Evolutionary conservation across 1,140 invertebrate genomes (phyloP).

Genomic region (Phthorimaea operculella): DNA sequence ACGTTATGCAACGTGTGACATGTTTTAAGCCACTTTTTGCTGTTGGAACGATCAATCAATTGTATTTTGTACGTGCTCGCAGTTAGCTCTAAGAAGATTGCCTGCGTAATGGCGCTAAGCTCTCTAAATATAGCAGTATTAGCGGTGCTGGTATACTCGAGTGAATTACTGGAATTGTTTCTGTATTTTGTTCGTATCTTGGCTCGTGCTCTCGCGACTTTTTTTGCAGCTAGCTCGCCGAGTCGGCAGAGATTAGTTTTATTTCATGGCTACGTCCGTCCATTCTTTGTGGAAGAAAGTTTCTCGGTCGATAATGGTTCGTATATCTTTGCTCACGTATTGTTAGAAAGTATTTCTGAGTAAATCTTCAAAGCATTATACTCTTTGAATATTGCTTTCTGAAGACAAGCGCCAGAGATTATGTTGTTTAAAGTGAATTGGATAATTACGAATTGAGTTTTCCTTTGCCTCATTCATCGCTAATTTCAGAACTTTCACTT

Average conservation of each 20-base stretch:
- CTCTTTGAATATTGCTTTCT: background rate
- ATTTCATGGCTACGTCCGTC: conserved; percentile 23
- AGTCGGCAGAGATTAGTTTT: conserved; percentile 27
- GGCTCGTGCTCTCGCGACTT: conserved; percentile 18
- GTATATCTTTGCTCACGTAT: conserved; percentile 25
- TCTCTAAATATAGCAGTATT: conserved; percentile 6
- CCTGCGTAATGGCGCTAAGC: conserved; percentile 14
- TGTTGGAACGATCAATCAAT: conserved; percentile 16
- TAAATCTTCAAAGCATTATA: conserved; percentile 11
- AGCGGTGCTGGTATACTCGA: conserved; percentile 7
- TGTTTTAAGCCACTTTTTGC: conserved; percentile 17
- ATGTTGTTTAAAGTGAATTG: background rate
- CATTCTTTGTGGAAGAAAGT: conserved; percentile 20
- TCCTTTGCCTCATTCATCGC: background rate
- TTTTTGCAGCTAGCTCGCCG: conserved; percentile 14
- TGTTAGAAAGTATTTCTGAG: conserved; percentile 43
- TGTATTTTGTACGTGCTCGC: conserved; percentile 17
- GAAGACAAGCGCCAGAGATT: background rate
- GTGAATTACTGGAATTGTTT: conserved; percentile 14
- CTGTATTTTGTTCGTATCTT: conserved; percentile 27
- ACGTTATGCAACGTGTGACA: conserved; percentile 27
- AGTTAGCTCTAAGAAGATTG: conserved; percentile 11
- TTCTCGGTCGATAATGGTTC: conserved; percentile 29
- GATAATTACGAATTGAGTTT: background rate
- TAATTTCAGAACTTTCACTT: background rate